These are phyloP conservation scores for Aleadryas rufinucha DNA, from an alignment of 2,113 vertebrate species.

Conservation along the genomic window DNA sequence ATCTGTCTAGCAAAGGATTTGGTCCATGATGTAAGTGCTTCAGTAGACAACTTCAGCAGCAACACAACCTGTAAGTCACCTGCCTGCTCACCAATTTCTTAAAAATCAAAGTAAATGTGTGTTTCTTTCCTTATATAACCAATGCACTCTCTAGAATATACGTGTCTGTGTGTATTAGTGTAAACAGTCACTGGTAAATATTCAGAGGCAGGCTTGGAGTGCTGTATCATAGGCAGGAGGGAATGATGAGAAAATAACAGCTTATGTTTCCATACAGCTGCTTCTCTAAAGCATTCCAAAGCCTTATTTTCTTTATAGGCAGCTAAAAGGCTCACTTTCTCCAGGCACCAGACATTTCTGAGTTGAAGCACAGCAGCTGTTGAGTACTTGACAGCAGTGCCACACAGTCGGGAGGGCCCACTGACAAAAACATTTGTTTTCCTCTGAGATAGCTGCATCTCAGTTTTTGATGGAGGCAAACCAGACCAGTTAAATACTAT, in stretches of 20 bases:
- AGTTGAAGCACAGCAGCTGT: background rate
- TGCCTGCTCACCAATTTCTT: background rate
- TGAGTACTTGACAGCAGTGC: background rate
- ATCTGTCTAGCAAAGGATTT: background rate
- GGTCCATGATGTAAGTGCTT: background rate
- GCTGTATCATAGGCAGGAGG: background rate
- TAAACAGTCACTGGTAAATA: background rate
- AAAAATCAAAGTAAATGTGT: background rate
- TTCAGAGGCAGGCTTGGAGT: background rate
- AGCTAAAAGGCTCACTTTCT: background rate
- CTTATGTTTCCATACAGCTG: background rate
- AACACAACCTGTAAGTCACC: background rate
- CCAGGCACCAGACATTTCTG: background rate
- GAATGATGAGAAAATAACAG: background rate
- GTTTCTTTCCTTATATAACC: background rate
- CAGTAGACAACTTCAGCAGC: background rate
- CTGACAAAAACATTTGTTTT: conserved; percentile 3
- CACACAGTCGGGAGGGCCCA: fast-evolving
- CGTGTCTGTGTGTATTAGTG: background rate
- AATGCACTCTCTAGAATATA: background rate
- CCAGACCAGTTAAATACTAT: background rate
- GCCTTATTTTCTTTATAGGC: background rate
- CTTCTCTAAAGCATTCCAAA: background rate
- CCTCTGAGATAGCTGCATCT: background rate
- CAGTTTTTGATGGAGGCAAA: background rate